Evolutionary conservation across 1,140 invertebrate species (phyloP), one percentile per base, ranked within the genome.

Genomic region (Macrotrachela quadricornifera): DNA sequence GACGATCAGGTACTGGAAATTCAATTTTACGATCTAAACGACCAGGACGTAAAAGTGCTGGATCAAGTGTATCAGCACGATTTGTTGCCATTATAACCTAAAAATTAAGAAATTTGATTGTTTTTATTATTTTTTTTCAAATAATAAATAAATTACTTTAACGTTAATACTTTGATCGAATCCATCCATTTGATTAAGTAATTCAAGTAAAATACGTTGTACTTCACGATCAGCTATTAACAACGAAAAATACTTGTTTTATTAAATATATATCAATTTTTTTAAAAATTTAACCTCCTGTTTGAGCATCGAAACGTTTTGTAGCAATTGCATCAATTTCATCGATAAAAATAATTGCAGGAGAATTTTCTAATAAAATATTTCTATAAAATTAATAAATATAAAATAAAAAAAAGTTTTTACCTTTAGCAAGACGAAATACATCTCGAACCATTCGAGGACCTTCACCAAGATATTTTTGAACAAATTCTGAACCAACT

Each of bases 151-250:
- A 30, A 4, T 30, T 69, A 83, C 82, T 76, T 99, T 99, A 15
- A 99, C 92, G 75, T 97, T 97, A 16, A 92, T 95, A 4, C 88
- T 95, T 71, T 97, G 91, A 76, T 99, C 92, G 72, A 99, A 99
- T 49, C 94, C 94, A 73, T 99, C 94, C 92, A 99, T 97, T 73
- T 99, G 94, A 74, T 99, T 99, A 0, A 99, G 73, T 12, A 99
- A 73, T 65, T 99, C 94, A 6, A 99, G 72, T 4, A 99, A 70
- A 71, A 97, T 99, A 71, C 94, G 79, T 68, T 99, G 94, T 0
- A 99, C 94, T 72, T 99, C 92, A 60, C 94, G 77, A 76, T 99
- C 94, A 54, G 92, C 92, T 68, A 61, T 50, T 51, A 64, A 59
- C 49, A 56, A n/a, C n/a, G n/a, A 49, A 45, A 47, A 6, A 43